These are phyloP conservation scores for Diachrysia chrysitis DNA, from an alignment of 2,888 invertebrate genomes.

Conservation along the genomic window DNA sequence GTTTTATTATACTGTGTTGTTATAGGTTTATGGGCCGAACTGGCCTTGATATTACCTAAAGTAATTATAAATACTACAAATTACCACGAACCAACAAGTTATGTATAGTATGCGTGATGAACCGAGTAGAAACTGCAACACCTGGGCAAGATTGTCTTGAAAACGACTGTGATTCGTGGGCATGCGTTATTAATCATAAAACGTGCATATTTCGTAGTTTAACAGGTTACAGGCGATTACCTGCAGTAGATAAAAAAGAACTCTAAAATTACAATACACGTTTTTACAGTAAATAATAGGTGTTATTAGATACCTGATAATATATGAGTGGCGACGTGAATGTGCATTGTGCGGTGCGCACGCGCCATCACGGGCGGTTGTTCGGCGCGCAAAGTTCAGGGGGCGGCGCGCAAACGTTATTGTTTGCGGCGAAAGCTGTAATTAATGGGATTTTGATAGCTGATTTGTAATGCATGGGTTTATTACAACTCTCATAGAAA, in stretches of 20 bases:
- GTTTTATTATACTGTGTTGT: no score
- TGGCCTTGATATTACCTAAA: no score
- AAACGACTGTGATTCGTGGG: no score
- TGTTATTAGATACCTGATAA: constrained; percentile 22
- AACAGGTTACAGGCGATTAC: no score
- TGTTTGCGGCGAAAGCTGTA: constrained; percentile 38
- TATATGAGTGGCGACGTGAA: constrained; percentile 11
- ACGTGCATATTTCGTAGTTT: background rate
- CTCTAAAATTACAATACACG: background rate
- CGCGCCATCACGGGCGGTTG: constrained; percentile 18
- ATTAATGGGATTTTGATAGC: constrained; percentile 31
- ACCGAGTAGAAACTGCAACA: no score
- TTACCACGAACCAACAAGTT: no score
- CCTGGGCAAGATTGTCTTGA: no score
- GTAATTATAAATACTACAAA: no score
- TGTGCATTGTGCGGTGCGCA: constrained; percentile 1
- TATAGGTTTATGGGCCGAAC: no score
- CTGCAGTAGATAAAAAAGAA: no score
- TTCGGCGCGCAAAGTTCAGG: constrained; percentile 41
- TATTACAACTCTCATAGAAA: background rate
- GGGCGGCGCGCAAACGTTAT: constrained; percentile 20
- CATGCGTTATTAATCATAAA: background rate
- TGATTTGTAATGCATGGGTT: constrained; percentile 17
- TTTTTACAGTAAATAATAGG: background rate
- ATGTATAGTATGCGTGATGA: no score